A percentile compares a stretch with the other conserved stretches of the same genome.
Evolutionary conservation across 2,888 invertebrate species (phyloP).

Genomic region (Cephus rjabovi): DNA sequence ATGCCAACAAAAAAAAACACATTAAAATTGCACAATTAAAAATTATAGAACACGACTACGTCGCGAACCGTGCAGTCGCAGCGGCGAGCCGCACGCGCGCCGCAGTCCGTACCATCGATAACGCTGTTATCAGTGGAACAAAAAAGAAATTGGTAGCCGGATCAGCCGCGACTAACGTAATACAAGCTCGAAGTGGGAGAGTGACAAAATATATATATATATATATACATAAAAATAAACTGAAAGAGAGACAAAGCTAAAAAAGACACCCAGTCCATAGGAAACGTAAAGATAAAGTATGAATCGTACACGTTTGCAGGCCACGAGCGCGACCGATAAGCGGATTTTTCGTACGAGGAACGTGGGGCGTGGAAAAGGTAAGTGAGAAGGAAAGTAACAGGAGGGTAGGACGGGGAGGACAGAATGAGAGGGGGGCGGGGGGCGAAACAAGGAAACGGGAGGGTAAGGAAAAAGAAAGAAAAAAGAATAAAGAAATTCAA

Average conservation of each 20-base stretch:
- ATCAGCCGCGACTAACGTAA: background rate
- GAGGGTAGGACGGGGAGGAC: background rate
- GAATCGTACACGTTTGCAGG: background rate
- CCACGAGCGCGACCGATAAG: background rate
- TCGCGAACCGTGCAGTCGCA: background rate
- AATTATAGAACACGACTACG: background rate
- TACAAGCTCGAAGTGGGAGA: background rate
- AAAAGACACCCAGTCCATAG: too few relatives aligned
- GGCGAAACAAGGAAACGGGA: too few relatives aligned
- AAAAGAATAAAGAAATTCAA: background rate
- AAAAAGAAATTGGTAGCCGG: background rate
- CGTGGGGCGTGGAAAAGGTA: background rate
- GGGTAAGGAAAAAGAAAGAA: too few relatives aligned
- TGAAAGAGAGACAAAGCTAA: too few relatives aligned
- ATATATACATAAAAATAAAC: too few relatives aligned
- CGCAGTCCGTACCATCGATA: background rate
- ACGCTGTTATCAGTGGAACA: background rate
- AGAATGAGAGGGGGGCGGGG: accelerated
- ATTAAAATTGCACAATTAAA: background rate
- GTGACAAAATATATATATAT: background rate
- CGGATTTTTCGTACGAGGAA: background rate
- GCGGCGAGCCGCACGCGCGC: background rate
- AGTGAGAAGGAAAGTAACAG: background rate
- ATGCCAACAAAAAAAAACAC: background rate
- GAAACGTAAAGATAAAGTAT: too few relatives aligned